Evolutionary conservation across 2,888 invertebrate species (phyloP).

Genomic region (Sminthurinus aureus): DNA sequence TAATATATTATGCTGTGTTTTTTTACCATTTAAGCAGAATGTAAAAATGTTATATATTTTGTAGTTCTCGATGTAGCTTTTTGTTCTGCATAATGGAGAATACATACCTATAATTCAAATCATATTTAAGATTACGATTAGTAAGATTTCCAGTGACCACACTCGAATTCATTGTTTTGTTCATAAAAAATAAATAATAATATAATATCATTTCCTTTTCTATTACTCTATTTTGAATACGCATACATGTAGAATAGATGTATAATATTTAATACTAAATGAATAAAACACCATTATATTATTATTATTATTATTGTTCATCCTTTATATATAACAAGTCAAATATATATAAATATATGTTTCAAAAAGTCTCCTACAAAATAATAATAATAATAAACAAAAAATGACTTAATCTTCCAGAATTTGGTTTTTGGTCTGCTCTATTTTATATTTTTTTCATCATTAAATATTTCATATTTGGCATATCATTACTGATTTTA

Average conservation of each 20-base stretch:
- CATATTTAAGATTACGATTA: neutral
- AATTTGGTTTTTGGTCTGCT: neutral
- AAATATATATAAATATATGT: slow-evolving; percentile 8
- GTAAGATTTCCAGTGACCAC: neutral
- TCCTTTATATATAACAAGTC: neutral
- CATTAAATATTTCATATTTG: neutral
- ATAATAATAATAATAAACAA: neutral
- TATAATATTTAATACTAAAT: too few relatives aligned
- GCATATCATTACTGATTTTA: neutral
- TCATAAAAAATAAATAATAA: neutral
- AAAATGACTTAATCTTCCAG: neutral
- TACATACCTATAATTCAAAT: neutral
- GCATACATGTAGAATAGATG: neutral
- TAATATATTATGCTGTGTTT: too few relatives aligned
- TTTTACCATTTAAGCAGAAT: too few relatives aligned
- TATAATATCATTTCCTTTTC: neutral
- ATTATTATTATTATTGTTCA: neutral
- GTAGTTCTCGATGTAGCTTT: too few relatives aligned
- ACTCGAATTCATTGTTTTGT: too few relatives aligned
- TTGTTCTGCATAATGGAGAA: too few relatives aligned
- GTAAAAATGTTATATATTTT: too few relatives aligned
- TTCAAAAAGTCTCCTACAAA: slow-evolving; percentile 1
- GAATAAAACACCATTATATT: neutral
- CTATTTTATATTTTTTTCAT: neutral
- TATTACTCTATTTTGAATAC: slow-evolving; percentile 25